A percentile compares a stretch with the other conserved stretches of the same genome.
These are phyloP conservation scores for Petrolisthes manimaculis DNA, from an alignment of 2,888 invertebrate species.

Conservation along the genomic window DNA sequence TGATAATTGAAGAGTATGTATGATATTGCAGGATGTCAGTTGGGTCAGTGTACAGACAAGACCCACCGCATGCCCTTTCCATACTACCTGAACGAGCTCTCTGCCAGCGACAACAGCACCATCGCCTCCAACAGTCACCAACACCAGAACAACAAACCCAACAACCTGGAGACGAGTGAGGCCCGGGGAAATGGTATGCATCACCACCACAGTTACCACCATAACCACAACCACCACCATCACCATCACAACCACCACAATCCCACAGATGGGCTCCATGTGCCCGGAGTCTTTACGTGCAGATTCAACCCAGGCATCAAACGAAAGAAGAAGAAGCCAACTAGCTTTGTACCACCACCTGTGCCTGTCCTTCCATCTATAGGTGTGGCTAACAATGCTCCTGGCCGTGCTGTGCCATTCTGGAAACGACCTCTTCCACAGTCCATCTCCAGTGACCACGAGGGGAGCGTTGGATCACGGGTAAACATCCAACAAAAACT, in stretches of 20 bases:
- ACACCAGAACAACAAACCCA: conserved; percentile 45
- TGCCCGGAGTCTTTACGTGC: conserved; percentile 90
- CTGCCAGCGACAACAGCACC: conserved; percentile 63
- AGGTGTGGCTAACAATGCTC: conserved; percentile 58
- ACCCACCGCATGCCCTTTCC: conserved; percentile 64
- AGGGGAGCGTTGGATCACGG: conserved; percentile 81
- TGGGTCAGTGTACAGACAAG: conserved; percentile 63
- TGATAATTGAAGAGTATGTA: too few species aligned
- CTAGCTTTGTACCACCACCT: conserved; percentile 83
- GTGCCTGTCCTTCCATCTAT: conserved; percentile 70
- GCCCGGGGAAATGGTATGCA: conserved; percentile 11
- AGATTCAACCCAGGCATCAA: conserved; percentile 83
- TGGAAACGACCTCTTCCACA: conserved; percentile 81
- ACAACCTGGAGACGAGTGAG: conserved; percentile 46
- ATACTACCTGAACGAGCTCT: conserved; percentile 64
- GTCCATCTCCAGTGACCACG: conserved; percentile 81
- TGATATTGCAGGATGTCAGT: conserved; percentile 53
- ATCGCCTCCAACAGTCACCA: conserved; percentile 55
- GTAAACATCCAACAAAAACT: conserved; percentile 89
- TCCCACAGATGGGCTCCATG: conserved; percentile 50
- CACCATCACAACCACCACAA: conserved; percentile 44
- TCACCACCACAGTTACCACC: conserved; percentile 35
- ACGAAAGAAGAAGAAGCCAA: conserved; percentile 91
- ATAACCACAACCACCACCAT: conserved; percentile 40
- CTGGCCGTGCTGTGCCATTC: conserved; percentile 74